Evolutionary conservation across 2,113 vertebrate species (phyloP).

Genomic region (Lampris megalopsis): DNA sequence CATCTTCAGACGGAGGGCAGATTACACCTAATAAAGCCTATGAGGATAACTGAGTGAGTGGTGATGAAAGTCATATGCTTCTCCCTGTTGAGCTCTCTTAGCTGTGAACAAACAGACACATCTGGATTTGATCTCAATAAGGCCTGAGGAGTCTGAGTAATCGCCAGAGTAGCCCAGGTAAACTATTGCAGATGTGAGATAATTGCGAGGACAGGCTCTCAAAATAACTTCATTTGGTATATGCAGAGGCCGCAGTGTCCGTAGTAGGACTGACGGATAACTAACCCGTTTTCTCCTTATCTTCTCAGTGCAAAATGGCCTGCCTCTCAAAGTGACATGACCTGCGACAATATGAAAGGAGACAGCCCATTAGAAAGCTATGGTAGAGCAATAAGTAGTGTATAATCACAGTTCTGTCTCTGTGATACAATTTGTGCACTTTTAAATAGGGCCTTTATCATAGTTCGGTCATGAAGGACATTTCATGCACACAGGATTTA

Average conservation of each 20-base stretch:
- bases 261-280: conserved; percentile 23
- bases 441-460: conserved; percentile 38
- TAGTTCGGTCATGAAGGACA: conserved; percentile 10
- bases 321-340: conserved; percentile 20
- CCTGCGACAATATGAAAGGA: conserved; percentile 4
- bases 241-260: conserved; percentile 36
- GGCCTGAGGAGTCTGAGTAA: conserved; percentile 74
- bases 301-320: conserved; percentile 22
- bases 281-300: conserved; percentile 5
- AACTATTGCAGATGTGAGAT: conserved; percentile 81
- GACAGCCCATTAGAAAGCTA: conserved; percentile 16
- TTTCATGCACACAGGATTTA: conserved; percentile 25
- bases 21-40: conserved; percentile 54
- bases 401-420: conserved; percentile 18
- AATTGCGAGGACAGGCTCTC: conserved; percentile 64
- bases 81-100: conserved; percentile 36
- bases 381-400: conserved; percentile 4
- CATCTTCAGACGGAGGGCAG: conserved; percentile 28
- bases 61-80: conserved; percentile 33
- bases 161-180: conserved; percentile 76
- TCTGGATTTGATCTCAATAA: conserved; percentile 72
- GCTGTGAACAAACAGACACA: conserved; percentile 68
- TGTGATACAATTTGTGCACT: conserved; percentile 50
- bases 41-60: conserved; percentile 47
- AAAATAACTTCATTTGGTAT: conserved; percentile 74